A percentile compares a stretch with the other conserved stretches of the same genome.
Conservation (phyloP, 2,113 vertebrate species). For the Eclectus roratus region DNA sequence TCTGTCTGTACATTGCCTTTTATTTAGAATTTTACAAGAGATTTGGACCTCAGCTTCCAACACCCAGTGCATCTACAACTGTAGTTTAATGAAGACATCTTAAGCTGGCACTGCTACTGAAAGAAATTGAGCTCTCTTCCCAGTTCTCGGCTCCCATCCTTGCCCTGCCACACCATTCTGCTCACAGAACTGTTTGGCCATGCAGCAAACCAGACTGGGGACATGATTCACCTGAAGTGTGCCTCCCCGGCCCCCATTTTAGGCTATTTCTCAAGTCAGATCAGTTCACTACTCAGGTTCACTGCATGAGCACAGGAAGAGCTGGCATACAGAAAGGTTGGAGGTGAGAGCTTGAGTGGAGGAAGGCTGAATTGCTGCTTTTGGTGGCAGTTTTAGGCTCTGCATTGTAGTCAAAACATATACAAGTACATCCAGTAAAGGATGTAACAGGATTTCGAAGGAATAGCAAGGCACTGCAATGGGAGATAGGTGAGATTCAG, state of each 20-base stretch:
- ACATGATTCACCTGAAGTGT: not conserved
- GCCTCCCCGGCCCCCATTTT: not conserved
- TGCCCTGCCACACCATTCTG: slow-evolving; percentile 25
- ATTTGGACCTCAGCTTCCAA: slow-evolving; percentile 54
- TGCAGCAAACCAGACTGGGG: slow-evolving; percentile 46
- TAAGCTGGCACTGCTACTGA: slow-evolving; percentile 63
- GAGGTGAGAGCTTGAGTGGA: slow-evolving; percentile 45
- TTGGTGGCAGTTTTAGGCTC: slow-evolving; percentile 20
- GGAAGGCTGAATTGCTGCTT: slow-evolving; percentile 36
- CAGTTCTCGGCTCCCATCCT: slow-evolving; percentile 42
- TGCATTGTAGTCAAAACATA: not conserved
- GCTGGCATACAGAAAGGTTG: slow-evolving; percentile 52
- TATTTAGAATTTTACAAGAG: slow-evolving; percentile 54
- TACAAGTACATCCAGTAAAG: not conserved
- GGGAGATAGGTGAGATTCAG: not conserved
- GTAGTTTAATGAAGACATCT: slow-evolving; percentile 64
- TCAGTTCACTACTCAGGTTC: slow-evolving; percentile 6
- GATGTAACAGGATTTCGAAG: not conserved
- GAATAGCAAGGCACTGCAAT: not conserved
- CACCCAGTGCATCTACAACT: slow-evolving; percentile 46
- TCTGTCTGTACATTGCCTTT: slow-evolving; percentile 57
- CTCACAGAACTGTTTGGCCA: slow-evolving; percentile 49
- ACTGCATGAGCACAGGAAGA: slow-evolving; percentile 43
- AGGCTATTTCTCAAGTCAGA: not conserved
- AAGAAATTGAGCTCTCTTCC: slow-evolving; percentile 64